Evolutionary conservation across 2,113 vertebrate species (phyloP).

Genomic region (Archilochus colubris): DNA sequence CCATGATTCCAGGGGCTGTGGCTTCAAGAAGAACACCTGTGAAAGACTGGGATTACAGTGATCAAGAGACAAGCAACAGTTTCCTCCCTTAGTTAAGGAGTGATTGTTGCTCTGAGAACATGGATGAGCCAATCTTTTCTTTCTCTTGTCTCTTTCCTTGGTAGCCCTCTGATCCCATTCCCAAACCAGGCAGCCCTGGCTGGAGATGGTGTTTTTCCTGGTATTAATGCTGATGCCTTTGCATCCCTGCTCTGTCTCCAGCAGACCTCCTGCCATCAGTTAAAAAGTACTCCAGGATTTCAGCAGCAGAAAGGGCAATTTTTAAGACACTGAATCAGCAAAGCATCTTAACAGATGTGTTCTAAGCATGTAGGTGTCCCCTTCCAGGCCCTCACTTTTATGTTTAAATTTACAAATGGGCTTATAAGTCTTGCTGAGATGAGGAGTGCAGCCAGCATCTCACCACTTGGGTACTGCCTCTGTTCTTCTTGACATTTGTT

Average conservation of each 20-base stretch:
- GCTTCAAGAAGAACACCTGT: not conserved
- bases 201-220: not conserved
- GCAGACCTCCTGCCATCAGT: not conserved
- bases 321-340: not conserved
- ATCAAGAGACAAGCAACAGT: not conserved
- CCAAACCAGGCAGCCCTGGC: not conserved
- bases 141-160: not conserved
- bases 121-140: not conserved
- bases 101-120: not conserved
- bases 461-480: not conserved
- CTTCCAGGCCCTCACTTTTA: not conserved
- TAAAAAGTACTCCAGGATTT: not conserved
- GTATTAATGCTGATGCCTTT: not conserved
- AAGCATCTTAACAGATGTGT: not conserved
- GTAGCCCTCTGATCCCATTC: not conserved
- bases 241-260: not conserved
- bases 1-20: not conserved
- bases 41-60: not conserved
- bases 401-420: not conserved
- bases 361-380: not conserved
- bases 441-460: not conserved
- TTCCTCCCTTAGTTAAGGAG: not conserved
- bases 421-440: not conserved
- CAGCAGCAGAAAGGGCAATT: not conserved
- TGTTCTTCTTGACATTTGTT: rapidly evolving